Percentiles rank a stretch among this genome's conserved stretches.
phyloP scores from a whole-genome alignment of 2,113 vertebrate species.

The Pollachius pollachius region DNA sequence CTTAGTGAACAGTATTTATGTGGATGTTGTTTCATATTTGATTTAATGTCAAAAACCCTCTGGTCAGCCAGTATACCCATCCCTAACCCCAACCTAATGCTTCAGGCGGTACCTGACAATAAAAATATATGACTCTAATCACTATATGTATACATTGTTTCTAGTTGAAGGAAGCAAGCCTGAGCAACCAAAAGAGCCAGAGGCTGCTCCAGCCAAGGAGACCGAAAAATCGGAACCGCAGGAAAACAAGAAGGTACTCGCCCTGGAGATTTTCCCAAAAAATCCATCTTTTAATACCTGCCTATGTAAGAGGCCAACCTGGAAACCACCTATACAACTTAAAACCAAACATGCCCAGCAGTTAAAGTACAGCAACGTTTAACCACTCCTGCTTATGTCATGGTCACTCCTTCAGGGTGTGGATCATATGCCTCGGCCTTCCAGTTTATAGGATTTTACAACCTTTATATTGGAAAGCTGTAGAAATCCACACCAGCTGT shows the following conservation, averaged over 20 bases:
- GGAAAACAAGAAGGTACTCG: constrained; percentile 61
- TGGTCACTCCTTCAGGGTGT: no score
- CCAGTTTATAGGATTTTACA: no score
- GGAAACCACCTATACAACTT: background rate
- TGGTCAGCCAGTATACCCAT: no score
- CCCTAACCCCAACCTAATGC: no score
- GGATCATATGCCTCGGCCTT: no score
- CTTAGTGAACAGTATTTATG: background rate
- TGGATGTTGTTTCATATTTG: background rate
- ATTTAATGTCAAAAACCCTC: background rate
- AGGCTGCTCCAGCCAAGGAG: constrained; percentile 21
- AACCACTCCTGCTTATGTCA: no score
- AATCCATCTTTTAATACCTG: constrained; percentile 60
- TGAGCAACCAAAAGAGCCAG: constrained; percentile 50
- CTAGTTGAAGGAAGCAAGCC: constrained; percentile 40
- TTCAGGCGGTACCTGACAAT: background rate
- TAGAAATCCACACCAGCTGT: no score
- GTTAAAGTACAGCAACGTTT: no score
- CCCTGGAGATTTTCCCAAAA: constrained; percentile 47
- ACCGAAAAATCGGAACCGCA: constrained; percentile 45
- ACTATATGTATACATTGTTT: constrained; percentile 11
- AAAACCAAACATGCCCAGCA: background rate
- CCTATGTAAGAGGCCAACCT: constrained; percentile 49
- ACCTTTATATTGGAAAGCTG: no score
- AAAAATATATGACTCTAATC: background rate